Percentiles rank a stretch among this genome's conserved stretches.
These are phyloP conservation scores for Okamejei kenojei DNA, from an alignment of 2,797 vertebrate genomes.

Conservation along the genomic window DNA sequence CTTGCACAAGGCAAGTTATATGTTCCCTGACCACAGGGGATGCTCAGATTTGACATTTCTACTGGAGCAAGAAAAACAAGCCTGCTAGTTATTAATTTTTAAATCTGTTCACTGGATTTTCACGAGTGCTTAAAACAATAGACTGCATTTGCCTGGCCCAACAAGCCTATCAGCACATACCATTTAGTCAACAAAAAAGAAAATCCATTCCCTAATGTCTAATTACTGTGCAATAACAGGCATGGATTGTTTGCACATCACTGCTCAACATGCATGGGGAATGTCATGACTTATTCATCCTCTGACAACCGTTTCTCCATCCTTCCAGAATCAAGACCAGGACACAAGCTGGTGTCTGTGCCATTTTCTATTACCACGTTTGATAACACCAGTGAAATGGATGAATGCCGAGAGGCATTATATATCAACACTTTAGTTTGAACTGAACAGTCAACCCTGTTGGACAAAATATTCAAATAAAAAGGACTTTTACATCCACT, in stretches of 20 bases:
- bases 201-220: neutral
- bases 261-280: neutral
- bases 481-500: neutral
- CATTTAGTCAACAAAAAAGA: neutral
- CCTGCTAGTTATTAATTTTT: neutral
- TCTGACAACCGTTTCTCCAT: neutral
- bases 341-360: neutral
- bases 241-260: neutral
- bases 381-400: neutral
- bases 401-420: neutral
- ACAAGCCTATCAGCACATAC: neutral
- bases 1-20: neutral
- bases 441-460: neutral
- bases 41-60: neutral
- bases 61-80: neutral
- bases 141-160: neutral
- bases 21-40: neutral
- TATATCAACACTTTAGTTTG: neutral
- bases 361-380: neutral
- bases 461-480: neutral
- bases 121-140: neutral
- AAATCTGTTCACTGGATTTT: neutral
- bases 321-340: neutral
- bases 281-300: neutral
- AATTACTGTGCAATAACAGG: slow-evolving; percentile 21